Evolutionary conservation across 2,797 vertebrate species (phyloP).

Genomic region (Nyctalus aviator): DNA sequence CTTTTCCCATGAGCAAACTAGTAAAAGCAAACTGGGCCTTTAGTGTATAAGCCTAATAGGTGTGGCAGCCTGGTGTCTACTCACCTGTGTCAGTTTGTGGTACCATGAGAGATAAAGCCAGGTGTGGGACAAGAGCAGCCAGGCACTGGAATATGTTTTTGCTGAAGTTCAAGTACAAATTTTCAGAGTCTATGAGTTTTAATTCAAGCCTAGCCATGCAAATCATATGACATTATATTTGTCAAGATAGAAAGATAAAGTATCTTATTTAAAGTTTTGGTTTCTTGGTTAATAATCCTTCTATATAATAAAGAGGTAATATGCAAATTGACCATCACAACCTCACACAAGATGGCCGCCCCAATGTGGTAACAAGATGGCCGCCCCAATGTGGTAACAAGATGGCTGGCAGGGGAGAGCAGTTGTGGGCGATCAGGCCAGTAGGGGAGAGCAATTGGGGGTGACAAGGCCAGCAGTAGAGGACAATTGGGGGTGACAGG

Average conservation of each 20-base stretch:
- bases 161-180: not conserved
- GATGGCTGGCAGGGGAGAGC: no score
- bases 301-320: no score
- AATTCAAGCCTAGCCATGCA: not conserved
- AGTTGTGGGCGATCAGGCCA: no score
- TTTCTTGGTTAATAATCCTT: not conserved
- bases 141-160: not conserved
- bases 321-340: no score
- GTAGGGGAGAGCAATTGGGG: no score
- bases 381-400: no score
- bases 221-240: not conserved
- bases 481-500: no score
- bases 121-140: not conserved
- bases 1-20: not conserved
- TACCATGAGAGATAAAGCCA: not conserved
- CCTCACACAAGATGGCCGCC: no score
- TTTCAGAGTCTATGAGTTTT: not conserved
- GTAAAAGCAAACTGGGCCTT: not conserved
- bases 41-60: not conserved
- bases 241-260: not conserved
- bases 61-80: not conserved
- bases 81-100: not conserved
- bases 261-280: not conserved
- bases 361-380: no score
- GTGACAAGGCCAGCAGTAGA: no score